A percentile compares a stretch with the other conserved stretches of the same genome.
Evolutionary conservation across 1,140 invertebrate genomes (phyloP).

Genomic region (Penaeus vannamei): DNA sequence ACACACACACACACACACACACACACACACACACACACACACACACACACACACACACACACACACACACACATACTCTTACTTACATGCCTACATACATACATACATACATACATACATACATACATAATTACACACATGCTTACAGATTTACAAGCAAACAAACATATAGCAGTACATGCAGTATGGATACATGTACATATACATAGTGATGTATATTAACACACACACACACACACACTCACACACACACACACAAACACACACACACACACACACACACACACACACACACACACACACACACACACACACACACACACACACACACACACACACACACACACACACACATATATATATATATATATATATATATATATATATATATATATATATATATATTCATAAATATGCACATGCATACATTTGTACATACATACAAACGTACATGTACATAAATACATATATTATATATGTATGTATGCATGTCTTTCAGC

Average conservation of each 20-base stretch:
- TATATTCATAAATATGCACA: slow-evolving; percentile 38
- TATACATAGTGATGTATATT: background rate
- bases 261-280: too few species aligned
- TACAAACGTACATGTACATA: slow-evolving; percentile 24
- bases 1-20: background rate
- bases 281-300: too few species aligned
- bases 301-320: too few species aligned
- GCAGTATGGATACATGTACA: background rate
- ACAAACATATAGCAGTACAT: background rate
- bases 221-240: too few species aligned
- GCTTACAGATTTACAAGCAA: background rate
- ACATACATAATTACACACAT: background rate
- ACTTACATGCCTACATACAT: background rate
- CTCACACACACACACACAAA: too few species aligned
- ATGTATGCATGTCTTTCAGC: slow-evolving; percentile 4
- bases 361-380: slow-evolving; percentile 31
- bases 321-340: background rate
- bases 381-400: slow-evolving; percentile 48
- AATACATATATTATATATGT: slow-evolving; percentile 16
- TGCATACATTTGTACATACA: slow-evolving; percentile 35
- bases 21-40: background rate
- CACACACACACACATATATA: slow-evolving; percentile 1
- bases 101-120: background rate
- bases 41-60: background rate
- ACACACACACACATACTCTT: background rate